Evolutionary conservation across 2,113 vertebrate genomes (phyloP).

Genomic region (Xiphias gladius): DNA sequence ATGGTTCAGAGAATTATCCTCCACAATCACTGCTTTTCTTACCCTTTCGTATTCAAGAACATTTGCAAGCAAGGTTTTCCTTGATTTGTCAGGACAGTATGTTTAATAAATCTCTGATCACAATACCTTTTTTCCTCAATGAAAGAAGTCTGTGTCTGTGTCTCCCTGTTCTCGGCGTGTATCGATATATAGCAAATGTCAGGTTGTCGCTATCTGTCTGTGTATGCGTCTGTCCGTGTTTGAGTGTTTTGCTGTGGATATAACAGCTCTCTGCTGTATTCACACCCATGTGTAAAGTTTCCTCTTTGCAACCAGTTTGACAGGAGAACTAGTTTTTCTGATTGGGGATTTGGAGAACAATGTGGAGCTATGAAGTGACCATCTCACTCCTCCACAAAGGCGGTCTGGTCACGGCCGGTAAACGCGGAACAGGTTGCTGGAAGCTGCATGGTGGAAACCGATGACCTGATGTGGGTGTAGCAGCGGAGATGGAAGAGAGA

Average conservation of each 20-base stretch:
- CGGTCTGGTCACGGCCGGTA: constrained; percentile 53
- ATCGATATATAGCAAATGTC: constrained; percentile 2
- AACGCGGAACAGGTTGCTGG: constrained; percentile 67
- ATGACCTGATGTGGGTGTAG: constrained; percentile 42
- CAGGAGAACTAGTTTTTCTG: not conserved
- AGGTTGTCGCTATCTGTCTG: constrained; percentile 33
- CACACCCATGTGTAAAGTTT: constrained; percentile 52
- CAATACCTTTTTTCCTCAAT: too few species aligned
- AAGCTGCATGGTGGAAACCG: constrained; percentile 48
- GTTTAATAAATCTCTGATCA: too few species aligned
- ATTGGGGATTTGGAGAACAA: not conserved
- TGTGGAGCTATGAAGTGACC: not conserved
- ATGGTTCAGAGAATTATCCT: not conserved
- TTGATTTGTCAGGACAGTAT: not conserved
- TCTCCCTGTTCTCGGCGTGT: constrained; percentile 12
- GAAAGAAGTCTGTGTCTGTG: not conserved
- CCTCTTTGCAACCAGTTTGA: constrained; percentile 16
- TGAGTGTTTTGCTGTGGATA: constrained; percentile 60
- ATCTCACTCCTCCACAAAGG: constrained; percentile 18
- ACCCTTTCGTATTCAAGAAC: too few species aligned
- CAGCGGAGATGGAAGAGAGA: constrained; percentile 24
- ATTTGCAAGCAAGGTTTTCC: not conserved
- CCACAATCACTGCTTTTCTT: too few species aligned
- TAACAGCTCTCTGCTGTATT: constrained; percentile 67
- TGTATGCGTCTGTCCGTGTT: constrained; percentile 27